Conservation (phyloP, 1,140 invertebrate genomes). For the Acromyrmex heyeri region DNA sequence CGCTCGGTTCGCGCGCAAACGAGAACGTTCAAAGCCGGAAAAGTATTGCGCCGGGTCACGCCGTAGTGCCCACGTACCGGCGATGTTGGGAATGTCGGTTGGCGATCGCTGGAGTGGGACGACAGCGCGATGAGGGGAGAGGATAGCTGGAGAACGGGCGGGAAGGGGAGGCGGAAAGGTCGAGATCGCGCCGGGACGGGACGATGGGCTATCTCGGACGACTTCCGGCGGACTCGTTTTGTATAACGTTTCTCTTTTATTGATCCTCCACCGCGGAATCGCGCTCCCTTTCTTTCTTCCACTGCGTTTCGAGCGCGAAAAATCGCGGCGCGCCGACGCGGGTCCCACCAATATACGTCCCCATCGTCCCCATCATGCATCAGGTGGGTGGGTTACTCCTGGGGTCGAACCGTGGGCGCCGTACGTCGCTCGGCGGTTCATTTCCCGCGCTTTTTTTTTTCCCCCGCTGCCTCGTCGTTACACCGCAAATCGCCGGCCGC, state of each 20-base stretch:
- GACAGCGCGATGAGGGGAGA: background rate
- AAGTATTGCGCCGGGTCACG: conserved; percentile 79
- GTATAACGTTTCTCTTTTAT: conserved; percentile 81
- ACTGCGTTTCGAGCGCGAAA: conserved; percentile 71
- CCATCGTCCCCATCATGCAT: conserved; percentile 27
- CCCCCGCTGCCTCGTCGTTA: conserved; percentile 6
- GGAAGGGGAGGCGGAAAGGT: conserved; percentile 32
- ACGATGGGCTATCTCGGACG: conserved; percentile 78
- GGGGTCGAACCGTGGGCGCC: background rate
- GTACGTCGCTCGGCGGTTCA: conserved; percentile 15
- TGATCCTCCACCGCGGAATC: conserved; percentile 77
- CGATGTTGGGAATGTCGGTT: conserved; percentile 58
- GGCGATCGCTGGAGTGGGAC: conserved; percentile 11
- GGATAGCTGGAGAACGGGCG: background rate
- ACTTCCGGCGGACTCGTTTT: conserved; percentile 80
- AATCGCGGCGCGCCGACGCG: conserved; percentile 76
- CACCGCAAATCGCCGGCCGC: conserved; percentile 21
- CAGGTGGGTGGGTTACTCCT: conserved; percentile 22
- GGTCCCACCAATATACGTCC: conserved; percentile 57
- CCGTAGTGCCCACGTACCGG: conserved; percentile 77
- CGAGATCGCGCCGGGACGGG: conserved; percentile 62
- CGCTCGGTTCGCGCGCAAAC: conserved; percentile 50
- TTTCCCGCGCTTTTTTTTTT: conserved; percentile 65
- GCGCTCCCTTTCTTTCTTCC: conserved; percentile 54
- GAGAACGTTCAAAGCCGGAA: conserved; percentile 59